A percentile compares a stretch with the other conserved stretches of the same genome.
These are phyloP conservation scores for Branchinecta sandiegonensis DNA, from an alignment of 2,888 invertebrate genomes.

Conservation along the genomic window DNA sequence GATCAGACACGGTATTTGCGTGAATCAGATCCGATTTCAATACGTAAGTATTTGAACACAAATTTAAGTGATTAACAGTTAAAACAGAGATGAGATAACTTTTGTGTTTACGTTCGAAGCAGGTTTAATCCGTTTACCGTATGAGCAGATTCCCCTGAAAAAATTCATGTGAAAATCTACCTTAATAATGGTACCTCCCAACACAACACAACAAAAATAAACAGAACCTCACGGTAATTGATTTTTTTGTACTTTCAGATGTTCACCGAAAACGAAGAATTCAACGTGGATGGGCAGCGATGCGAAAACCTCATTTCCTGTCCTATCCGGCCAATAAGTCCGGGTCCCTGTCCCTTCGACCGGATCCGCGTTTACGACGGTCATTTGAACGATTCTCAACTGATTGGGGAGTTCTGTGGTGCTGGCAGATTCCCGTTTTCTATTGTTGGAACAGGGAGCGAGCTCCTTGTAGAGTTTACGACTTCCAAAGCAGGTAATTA, in stretches of 20 bases:
- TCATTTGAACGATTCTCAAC: slow-evolving; percentile 66
- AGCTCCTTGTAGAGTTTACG: slow-evolving; percentile 31
- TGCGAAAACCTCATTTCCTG: slow-evolving; percentile 91
- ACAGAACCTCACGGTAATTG: too few relatives aligned
- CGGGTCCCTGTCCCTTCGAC: slow-evolving; percentile 74
- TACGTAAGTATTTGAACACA: too few relatives aligned
- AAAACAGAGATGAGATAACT: too few relatives aligned
- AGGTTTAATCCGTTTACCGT: too few relatives aligned
- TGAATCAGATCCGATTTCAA: too few relatives aligned
- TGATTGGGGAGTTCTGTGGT: slow-evolving; percentile 80
- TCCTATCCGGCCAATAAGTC: slow-evolving; percentile 78
- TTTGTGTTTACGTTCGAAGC: too few relatives aligned
- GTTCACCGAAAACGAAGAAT: slow-evolving; percentile 82
- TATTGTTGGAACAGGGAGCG: slow-evolving; percentile 67
- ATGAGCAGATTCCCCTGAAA: too few relatives aligned
- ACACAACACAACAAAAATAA: too few relatives aligned
- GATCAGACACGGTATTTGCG: too few relatives aligned
- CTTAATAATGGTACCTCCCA: too few relatives aligned
- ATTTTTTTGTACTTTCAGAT: slow-evolving; percentile 35
- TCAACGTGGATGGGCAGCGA: slow-evolving; percentile 81
- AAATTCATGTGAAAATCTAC: too few relatives aligned
- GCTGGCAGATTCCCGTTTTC: slow-evolving; percentile 88
- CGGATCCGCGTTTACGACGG: slow-evolving; percentile 80
- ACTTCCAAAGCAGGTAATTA: slow-evolving; percentile 31
- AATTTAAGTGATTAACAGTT: too few relatives aligned